phyloP scores from a whole-genome alignment of 2,113 vertebrate genomes.

The Bos indicus region DNA sequence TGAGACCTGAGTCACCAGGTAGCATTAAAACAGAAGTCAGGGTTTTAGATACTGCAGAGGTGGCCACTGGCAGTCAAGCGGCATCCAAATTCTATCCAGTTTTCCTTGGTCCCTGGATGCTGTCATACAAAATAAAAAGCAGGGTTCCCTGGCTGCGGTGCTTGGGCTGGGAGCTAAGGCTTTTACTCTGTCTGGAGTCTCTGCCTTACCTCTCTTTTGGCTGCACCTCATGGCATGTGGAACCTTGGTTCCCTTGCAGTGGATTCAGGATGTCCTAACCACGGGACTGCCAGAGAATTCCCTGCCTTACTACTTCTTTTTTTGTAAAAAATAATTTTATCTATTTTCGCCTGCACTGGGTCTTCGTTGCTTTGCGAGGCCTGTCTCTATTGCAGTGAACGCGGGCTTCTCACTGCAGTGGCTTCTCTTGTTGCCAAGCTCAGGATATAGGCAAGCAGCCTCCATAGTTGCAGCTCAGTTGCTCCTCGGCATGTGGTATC shows the following conservation, averaged over 20 bases:
- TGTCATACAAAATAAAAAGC: not conserved
- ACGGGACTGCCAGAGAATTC: not conserved
- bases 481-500: not conserved
- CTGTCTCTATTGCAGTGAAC: not conserved
- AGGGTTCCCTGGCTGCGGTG: not conserved
- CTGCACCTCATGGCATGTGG: not conserved
- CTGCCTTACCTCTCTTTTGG: not conserved
- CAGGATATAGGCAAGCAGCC: not conserved
- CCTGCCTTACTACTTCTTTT: not conserved
- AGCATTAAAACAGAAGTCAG: not conserved
- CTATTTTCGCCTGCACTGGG: not conserved
- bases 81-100: not conserved
- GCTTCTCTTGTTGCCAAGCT: not conserved
- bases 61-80: not conserved
- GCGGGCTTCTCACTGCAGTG: not conserved
- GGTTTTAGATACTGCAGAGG: not conserved
- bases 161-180: not conserved
- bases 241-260: not conserved
- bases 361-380: not conserved
- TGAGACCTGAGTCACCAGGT: not conserved
- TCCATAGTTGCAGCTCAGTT: not conserved
- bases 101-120: not conserved
- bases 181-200: not conserved
- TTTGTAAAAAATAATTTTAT: not conserved
- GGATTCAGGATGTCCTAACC: not conserved